Conservation (phyloP, 2,888 invertebrate genomes). For the Empis stercorea region DNA sequence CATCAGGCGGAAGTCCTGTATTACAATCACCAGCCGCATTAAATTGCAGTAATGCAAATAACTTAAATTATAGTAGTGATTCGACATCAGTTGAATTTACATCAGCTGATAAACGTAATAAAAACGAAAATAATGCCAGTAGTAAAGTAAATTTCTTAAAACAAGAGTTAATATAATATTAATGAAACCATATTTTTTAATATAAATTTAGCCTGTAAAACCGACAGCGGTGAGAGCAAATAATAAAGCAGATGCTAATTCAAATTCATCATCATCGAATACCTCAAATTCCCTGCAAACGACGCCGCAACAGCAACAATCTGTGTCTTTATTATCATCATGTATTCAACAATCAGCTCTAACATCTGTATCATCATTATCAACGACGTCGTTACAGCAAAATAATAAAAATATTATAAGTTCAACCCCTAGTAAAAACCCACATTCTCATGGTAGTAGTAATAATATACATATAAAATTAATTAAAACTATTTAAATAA, state of each 20-base stretch:
- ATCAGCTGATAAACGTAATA: slow-evolving; percentile 48
- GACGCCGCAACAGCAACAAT: slow-evolving; percentile 30
- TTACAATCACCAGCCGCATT: slow-evolving; percentile 48
- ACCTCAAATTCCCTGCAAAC: slow-evolving; percentile 15
- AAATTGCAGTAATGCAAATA: slow-evolving; percentile 28
- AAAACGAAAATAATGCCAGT: slow-evolving; percentile 33
- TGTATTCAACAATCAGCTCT: slow-evolving; percentile 9
- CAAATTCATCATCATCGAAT: slow-evolving; percentile 13
- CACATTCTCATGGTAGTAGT: slow-evolving; percentile 20
- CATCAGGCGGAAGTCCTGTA: slow-evolving; percentile 71
- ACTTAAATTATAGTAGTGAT: slow-evolving; percentile 66
- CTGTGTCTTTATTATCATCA: slow-evolving; percentile 11
- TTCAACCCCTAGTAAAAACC: slow-evolving; percentile 37
- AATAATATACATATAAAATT: slow-evolving; percentile 6
- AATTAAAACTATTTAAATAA: too few species aligned
- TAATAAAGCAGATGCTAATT: slow-evolving; percentile 18
- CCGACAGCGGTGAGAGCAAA: slow-evolving; percentile 68
- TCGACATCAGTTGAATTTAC: slow-evolving; percentile 36
- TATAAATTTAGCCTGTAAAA: slow-evolving; percentile 53
- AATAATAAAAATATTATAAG: slow-evolving; percentile 26
- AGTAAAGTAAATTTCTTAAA: slow-evolving; percentile 22
- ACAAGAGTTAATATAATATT: neutral
- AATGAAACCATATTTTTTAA: slow-evolving; percentile 7
- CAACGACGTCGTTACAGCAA: slow-evolving; percentile 8
- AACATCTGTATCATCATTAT: neutral